These are phyloP conservation scores for Limosa lapponica DNA, from an alignment of 2,797 vertebrate genomes.

Conservation along the genomic window DNA sequence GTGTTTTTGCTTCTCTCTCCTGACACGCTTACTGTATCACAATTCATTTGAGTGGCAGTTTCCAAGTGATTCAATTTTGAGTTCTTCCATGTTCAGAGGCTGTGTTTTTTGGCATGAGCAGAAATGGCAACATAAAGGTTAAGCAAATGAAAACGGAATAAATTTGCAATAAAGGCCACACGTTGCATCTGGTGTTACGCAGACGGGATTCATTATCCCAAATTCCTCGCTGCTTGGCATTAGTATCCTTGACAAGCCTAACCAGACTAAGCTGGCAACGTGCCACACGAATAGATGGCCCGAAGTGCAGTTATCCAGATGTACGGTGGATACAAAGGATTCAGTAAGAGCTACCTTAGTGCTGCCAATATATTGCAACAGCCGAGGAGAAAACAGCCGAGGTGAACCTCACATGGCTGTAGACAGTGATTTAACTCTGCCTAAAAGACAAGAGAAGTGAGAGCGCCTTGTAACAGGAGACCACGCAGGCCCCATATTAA, in stretches of 20 bases:
- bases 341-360: not conserved
- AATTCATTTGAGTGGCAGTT: not conserved
- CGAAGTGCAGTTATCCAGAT: not conserved
- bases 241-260: conserved; percentile 23
- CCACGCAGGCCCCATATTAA: not conserved
- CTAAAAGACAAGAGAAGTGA: not conserved
- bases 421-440: not conserved
- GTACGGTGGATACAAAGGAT: not conserved
- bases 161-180: conserved; percentile 26
- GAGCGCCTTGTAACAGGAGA: not conserved
- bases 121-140: conserved; percentile 54
- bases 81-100: not conserved
- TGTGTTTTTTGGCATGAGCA: not conserved
- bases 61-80: not conserved
- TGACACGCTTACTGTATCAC: not conserved
- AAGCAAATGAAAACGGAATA: conserved; percentile 49
- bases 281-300: not conserved
- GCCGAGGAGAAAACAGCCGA: not conserved
- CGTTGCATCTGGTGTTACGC: conserved; percentile 3
- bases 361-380: not conserved
- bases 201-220: not conserved
- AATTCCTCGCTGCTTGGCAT: conserved; percentile 27
- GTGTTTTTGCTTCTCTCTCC: not conserved
- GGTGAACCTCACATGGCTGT: not conserved
- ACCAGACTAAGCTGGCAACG: not conserved